Evolutionary conservation across 2,888 invertebrate species (phyloP).

Genomic region (Sphaerophoria rueppellii): DNA sequence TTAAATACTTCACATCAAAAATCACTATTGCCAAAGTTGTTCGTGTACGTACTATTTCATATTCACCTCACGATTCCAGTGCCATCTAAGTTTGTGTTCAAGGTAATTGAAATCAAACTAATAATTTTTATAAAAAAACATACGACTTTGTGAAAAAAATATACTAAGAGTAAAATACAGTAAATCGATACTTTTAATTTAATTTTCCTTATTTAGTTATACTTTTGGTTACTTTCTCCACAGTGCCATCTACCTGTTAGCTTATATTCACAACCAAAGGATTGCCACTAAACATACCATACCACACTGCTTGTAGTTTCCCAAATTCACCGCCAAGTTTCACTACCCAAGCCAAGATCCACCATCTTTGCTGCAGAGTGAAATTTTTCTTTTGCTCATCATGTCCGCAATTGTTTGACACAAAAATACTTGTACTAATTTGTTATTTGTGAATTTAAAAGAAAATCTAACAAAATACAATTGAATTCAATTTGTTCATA

Average conservation of each 20-base stretch:
- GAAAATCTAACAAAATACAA: not conserved
- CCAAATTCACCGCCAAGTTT: slow-evolving; percentile 57
- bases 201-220: not conserved
- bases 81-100: too few relatives aligned
- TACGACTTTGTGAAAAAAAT: too few relatives aligned
- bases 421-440: slow-evolving; percentile 2
- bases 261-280: slow-evolving; percentile 1
- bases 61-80: too few relatives aligned
- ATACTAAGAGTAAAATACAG: too few relatives aligned
- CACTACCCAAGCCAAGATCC: slow-evolving; percentile 75
- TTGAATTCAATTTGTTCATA: not conserved
- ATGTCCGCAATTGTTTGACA: not conserved
- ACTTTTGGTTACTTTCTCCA: not conserved
- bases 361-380: slow-evolving; percentile 71
- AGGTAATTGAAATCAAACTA: too few relatives aligned
- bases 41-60: too few relatives aligned
- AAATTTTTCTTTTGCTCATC: slow-evolving; percentile 53
- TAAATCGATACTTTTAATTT: too few relatives aligned
- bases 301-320: slow-evolving; percentile 9
- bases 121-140: too few relatives aligned
- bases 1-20: too few relatives aligned
- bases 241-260: slow-evolving; percentile 35
- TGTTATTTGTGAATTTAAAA: not conserved
- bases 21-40: too few relatives aligned
- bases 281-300: slow-evolving; percentile 1